These are phyloP conservation scores for Capitulum mitella DNA, from an alignment of 2,888 invertebrate species.

Conservation along the genomic window DNA sequence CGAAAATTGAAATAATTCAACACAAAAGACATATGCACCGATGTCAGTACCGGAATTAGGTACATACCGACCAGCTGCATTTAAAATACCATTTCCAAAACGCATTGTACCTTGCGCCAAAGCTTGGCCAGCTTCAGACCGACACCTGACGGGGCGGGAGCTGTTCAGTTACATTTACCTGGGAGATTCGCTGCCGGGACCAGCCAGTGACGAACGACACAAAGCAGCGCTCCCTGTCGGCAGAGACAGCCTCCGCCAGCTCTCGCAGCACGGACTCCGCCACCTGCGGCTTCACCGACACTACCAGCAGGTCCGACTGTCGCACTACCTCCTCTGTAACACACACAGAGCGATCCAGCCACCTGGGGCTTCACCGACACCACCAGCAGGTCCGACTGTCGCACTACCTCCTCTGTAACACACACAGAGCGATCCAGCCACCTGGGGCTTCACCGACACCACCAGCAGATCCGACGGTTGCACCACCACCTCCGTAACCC, in stretches of 20 bases:
- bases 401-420: neutral
- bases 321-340: neutral
- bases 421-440: neutral
- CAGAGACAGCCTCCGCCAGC: neutral
- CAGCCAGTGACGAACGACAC: conserved; percentile 1
- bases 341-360: neutral
- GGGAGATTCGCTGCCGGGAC: neutral
- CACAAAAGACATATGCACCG: too few species aligned
- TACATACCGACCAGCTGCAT: too few species aligned
- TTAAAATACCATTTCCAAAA: too few species aligned
- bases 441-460: neutral
- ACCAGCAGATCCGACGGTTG: neutral
- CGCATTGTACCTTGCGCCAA: too few species aligned
- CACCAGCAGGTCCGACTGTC: neutral
- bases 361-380: neutral
- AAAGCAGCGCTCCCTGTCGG: neutral
- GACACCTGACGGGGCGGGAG: too few species aligned
- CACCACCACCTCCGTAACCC: neutral
- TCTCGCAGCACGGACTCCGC: neutral
- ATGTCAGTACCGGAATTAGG: too few species aligned
- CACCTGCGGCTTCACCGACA: neutral
- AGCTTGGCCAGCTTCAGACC: too few species aligned
- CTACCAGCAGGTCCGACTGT: neutral
- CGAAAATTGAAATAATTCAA: too few species aligned
- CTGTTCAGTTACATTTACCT: too few species aligned